These are phyloP conservation scores for Microcebus tavaratra DNA, from an alignment of 2,113 vertebrate species.

Conservation along the genomic window DNA sequence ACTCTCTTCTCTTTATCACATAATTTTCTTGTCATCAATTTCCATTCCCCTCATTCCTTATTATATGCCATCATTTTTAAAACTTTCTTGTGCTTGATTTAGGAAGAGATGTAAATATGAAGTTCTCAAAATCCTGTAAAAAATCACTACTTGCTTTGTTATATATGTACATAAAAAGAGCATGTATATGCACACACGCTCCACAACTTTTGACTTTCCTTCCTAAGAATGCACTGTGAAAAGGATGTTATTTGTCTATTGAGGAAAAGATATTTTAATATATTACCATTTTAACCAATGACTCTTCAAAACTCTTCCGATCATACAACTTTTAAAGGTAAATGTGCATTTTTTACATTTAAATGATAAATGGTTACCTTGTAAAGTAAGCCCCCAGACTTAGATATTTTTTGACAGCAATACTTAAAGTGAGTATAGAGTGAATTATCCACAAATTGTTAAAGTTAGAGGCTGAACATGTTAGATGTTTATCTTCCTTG, in stretches of 20 bases:
- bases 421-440: conserved; percentile 5
- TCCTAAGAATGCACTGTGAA: conserved; percentile 64
- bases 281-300: conserved; percentile 79
- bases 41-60: conserved; percentile 39
- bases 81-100: conserved; percentile 37
- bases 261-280: conserved; percentile 79
- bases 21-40: background rate
- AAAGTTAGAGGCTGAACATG: conserved; percentile 63
- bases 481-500: conserved; percentile 70
- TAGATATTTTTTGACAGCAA: conserved; percentile 68
- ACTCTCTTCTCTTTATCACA: background rate
- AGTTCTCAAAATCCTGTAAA: conserved; percentile 32
- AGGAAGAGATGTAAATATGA: conserved; percentile 54
- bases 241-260: conserved; percentile 71
- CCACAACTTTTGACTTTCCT: conserved; percentile 64
- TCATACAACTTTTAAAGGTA: conserved; percentile 75
- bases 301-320: conserved; percentile 78
- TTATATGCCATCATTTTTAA: conserved; percentile 23
- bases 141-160: background rate
- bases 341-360: conserved; percentile 79
- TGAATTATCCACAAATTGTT: conserved; percentile 58
- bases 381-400: conserved; percentile 62
- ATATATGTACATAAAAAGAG: background rate
- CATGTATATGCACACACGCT: too few species aligned
- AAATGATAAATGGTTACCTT: conserved; percentile 74